These are phyloP conservation scores for Chrysina gloriosa DNA, from an alignment of 2,888 invertebrate genomes.

Conservation along the genomic window DNA sequence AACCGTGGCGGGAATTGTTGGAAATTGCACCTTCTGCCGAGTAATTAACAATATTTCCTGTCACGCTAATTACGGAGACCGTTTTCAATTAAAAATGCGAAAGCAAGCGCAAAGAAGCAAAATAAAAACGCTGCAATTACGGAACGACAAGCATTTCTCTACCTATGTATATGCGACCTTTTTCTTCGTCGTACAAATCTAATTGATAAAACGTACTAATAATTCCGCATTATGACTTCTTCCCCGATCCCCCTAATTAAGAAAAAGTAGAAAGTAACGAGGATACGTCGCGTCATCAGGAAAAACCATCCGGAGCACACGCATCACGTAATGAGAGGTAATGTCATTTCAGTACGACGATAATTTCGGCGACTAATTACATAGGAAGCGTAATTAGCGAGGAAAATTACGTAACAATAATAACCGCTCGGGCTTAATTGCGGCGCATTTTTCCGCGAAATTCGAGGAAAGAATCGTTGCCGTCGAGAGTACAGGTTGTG, in stretches of 20 bases:
- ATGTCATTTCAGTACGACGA: conserved; percentile 10
- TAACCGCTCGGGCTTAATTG: conserved; percentile 21
- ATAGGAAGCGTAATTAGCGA: conserved; percentile 34
- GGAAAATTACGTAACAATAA: conserved; percentile 34
- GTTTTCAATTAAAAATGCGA: no score
- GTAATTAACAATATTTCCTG: no score
- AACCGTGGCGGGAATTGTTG: no score
- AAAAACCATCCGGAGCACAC: not conserved
- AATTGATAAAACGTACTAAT: conserved; percentile 22
- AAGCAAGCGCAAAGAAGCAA: no score
- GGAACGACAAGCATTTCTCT: no score
- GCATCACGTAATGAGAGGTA: conserved; percentile 18
- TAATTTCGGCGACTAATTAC: conserved; percentile 27
- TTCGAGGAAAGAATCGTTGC: conserved; percentile 20
- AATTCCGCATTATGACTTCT: not conserved
- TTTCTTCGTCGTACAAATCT: no score
- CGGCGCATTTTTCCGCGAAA: conserved; percentile 24
- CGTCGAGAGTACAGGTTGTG: no score
- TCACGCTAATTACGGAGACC: no score
- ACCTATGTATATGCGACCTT: no score
- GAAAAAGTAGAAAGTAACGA: conserved; percentile 27
- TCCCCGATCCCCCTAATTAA: conserved; percentile 14
- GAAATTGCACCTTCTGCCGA: no score
- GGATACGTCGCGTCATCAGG: not conserved
- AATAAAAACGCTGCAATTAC: no score